Base-by-base conservation (phyloP, 2,797 vertebrate species). In the Gorsachius magnificus region DNA sequence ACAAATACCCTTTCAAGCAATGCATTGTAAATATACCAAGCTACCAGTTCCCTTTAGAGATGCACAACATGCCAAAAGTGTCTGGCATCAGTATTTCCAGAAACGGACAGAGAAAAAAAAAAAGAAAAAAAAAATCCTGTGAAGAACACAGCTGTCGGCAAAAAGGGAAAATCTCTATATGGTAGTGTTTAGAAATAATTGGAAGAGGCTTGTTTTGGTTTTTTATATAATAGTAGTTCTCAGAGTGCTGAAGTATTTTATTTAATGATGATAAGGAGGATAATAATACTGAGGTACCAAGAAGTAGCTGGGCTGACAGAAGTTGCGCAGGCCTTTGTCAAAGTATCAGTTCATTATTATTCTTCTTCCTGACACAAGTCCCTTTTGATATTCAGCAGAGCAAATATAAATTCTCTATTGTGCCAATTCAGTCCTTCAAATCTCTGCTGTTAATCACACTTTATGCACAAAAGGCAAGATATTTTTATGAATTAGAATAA, bases 251-350 rank as follows among this genome's bases (percentile, higher is more conserved):
- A 71, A 82, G 38, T 64, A 54, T 75, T 92, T 87, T 80, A 26
- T 77, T 64, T 76, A 83, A 61, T 51, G 25, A 36, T 72, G 35
- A 75, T 36, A 64, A 82, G 41, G 24, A 77, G 10, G 31, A 31
- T 78, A 78, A 75, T 78, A 75, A 78, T 43, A 57, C 61, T 28
- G 41, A 53, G 54, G 43, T 66, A 70, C n/a, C 58, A 78, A 85
- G 81, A 95, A 82, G 69, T 66, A 94, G 61, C 51, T 81, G 71
- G 58, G 82, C 36, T 89, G 64, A 51, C 69, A 88, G 65, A 88
- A 95, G 85, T 86, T 88, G 54, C 72, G 11, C 66, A 87, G 74
- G 81, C 87, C 50, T 94, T 76, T 91, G 26, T 71, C 72, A 75
- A 91, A 86, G 70, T 68, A 84, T 64, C 50, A 9, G 6, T 41